Conservation (phyloP, 30 jellyfish, hydroid and myxozoan species). For the Calvadosia cruxmelitensis region DNA sequence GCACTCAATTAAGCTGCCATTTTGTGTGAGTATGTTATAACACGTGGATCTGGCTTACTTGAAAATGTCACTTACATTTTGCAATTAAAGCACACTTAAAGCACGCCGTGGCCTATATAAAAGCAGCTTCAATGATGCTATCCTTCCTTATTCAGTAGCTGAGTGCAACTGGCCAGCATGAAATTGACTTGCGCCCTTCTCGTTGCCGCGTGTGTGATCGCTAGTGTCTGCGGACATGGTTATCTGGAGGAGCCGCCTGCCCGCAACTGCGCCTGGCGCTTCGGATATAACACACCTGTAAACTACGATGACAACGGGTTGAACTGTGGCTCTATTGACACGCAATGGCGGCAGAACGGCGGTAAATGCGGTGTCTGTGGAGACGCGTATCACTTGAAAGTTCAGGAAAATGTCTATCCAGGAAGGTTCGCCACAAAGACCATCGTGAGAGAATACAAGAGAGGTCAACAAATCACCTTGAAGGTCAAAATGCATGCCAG, state of each 20-base stretch:
- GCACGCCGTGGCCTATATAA: too few relatives aligned
- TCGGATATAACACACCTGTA: conserved; percentile 53
- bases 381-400: conserved; percentile 46
- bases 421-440: conserved; percentile 69
- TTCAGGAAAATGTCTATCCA: conserved; percentile 41
- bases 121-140: too few relatives aligned
- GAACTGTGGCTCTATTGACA: conserved; percentile 68
- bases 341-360: conserved; percentile 45
- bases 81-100: too few relatives aligned
- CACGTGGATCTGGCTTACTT: too few relatives aligned
- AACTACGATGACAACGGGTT: conserved; percentile 67
- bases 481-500: conserved; percentile 52
- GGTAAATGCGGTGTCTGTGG: conserved; percentile 95
- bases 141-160: too few relatives aligned
- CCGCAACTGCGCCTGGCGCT: conserved; percentile 77
- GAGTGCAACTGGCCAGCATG: too few relatives aligned
- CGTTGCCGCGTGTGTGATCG: conserved; percentile 1
- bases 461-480: conserved; percentile 65
- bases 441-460: conserved; percentile 47
- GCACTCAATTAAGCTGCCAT: too few relatives aligned
- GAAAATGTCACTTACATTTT: too few relatives aligned
- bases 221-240: conserved; percentile 59
- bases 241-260: conserved; percentile 66
- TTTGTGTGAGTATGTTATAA: too few relatives aligned
- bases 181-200: too few relatives aligned